A percentile compares a stretch with the other conserved stretches of the same genome.
Evolutionary conservation across 2,888 invertebrate species (phyloP).

Genomic region (Octodonta nipae): DNA sequence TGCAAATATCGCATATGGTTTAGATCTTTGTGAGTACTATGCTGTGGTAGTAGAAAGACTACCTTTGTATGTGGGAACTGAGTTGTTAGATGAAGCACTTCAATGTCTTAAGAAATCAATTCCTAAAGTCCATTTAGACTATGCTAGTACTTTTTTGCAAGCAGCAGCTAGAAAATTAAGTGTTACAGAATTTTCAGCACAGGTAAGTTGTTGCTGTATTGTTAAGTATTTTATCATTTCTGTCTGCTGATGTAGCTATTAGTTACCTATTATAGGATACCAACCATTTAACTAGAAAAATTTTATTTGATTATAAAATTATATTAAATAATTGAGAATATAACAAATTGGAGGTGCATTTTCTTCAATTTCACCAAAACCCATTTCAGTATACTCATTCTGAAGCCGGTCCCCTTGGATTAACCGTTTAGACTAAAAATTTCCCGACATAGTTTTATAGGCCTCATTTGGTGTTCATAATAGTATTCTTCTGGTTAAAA

Average conservation of each 20-base stretch:
- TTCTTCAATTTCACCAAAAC: no score
- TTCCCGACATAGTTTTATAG: no score
- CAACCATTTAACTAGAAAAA: no score
- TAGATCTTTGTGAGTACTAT: slow-evolving; percentile 19
- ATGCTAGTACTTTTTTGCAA: slow-evolving; percentile 16
- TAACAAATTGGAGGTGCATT: background rate
- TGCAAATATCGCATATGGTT: slow-evolving; percentile 19
- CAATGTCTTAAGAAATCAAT: slow-evolving; percentile 21
- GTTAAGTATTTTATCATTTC: background rate
- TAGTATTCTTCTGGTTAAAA: no score
- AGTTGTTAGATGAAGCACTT: slow-evolving; percentile 23
- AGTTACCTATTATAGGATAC: no score
- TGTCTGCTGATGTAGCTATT: no score
- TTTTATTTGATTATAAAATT: no score
- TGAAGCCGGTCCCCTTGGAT: no score
- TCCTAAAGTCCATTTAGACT: slow-evolving; percentile 16
- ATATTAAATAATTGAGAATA: background rate
- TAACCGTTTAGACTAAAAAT: no score
- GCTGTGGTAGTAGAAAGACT: slow-evolving; percentile 18
- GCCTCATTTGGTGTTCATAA: no score
- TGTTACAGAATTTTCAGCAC: slow-evolving; percentile 6
- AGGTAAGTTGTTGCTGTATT: background rate
- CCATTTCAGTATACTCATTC: no score
- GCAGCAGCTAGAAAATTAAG: slow-evolving; percentile 13
- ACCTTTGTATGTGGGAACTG: slow-evolving; percentile 16